Conservation (phyloP, 1,140 invertebrate species). For the Stegodyphus mimosarum region DNA sequence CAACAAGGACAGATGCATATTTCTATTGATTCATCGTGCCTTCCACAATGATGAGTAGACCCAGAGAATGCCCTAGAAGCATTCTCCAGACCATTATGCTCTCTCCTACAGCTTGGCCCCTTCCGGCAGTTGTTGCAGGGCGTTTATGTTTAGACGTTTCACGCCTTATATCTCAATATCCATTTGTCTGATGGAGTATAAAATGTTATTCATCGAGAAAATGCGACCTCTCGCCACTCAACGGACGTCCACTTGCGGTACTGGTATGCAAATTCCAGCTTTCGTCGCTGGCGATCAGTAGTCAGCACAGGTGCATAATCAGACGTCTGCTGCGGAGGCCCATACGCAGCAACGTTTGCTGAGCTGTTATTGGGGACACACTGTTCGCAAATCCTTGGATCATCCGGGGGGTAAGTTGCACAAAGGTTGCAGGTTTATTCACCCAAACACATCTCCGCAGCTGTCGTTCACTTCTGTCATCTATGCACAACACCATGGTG, state of each 20-base stretch:
- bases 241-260: background rate
- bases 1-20: conserved; percentile 4
- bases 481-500: background rate
- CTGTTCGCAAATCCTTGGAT: background rate
- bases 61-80: conserved; percentile 26
- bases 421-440: background rate
- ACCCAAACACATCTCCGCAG: conserved; percentile 8
- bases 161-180: background rate
- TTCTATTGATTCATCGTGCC: background rate
- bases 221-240: background rate
- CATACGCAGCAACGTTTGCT: conserved; percentile 11
- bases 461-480: conserved; percentile 9
- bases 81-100: conserved; percentile 32
- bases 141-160: background rate
- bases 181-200: background rate
- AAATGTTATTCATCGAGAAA: conserved; percentile 15
- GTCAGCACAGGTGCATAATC: conserved; percentile 8
- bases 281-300: conserved; percentile 1
- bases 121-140: background rate
- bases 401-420: conserved; percentile 3
- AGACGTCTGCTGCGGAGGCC: conserved; percentile 9
- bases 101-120: conserved; percentile 13
- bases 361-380: background rate
- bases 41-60: conserved; percentile 8
- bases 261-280: conserved; percentile 23